Conservation (phyloP, 2,888 invertebrate species). For the Agrilus mali region DNA sequence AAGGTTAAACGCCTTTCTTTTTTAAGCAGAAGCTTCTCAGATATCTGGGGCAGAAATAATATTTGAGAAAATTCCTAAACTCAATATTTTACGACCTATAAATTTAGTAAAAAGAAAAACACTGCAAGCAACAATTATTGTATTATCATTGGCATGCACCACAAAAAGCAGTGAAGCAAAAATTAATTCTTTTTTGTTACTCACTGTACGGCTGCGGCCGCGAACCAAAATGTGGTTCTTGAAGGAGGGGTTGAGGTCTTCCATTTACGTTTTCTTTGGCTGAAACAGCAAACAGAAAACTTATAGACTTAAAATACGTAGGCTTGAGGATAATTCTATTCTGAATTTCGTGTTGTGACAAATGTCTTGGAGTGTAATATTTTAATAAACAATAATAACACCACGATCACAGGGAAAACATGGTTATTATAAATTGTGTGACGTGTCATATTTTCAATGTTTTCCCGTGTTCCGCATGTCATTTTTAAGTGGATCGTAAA, state of each 20-base stretch:
- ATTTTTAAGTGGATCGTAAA: no score
- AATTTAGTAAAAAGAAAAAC: neutral
- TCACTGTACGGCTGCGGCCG: conserved; percentile 83
- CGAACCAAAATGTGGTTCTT: conserved; percentile 80
- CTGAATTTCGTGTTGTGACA: no score
- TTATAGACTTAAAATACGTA: neutral
- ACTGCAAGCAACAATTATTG: neutral
- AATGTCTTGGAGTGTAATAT: no score
- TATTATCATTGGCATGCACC: neutral
- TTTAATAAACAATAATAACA: no score
- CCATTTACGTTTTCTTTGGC: conserved; percentile 35
- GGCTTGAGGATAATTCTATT: neutral
- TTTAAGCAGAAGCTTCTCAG: neutral
- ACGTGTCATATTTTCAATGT: no score
- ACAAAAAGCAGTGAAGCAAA: neutral
- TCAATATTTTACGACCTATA: neutral
- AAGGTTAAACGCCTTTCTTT: neutral
- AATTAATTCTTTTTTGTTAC: conserved; percentile 29
- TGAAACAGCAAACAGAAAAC: conserved; percentile 23
- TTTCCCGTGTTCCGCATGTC: no score
- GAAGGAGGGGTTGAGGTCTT: conserved; percentile 72
- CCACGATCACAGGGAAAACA: no score
- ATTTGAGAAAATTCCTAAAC: neutral
- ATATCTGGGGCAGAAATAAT: neutral
- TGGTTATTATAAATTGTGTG: no score